phyloP scores from a whole-genome alignment of 2,113 vertebrate species.

The Pteruthius melanotis region DNA sequence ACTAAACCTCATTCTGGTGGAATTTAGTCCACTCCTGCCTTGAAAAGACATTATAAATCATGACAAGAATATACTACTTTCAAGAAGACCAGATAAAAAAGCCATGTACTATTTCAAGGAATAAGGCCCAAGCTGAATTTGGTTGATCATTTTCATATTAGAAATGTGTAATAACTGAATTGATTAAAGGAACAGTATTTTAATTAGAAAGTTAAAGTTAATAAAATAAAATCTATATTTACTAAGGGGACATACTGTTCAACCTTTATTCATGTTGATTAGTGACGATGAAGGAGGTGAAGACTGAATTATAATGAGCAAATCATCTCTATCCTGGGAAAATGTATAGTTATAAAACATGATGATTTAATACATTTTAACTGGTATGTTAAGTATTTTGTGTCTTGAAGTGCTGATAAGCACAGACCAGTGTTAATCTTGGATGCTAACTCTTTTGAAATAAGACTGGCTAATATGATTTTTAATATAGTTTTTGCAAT shows the following conservation, averaged over 20 bases:
- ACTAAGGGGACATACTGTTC: neutral
- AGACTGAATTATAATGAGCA: neutral
- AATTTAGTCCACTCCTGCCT: neutral
- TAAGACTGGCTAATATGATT: neutral
- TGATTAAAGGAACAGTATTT: neutral
- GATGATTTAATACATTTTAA: neutral
- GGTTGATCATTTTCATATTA: neutral
- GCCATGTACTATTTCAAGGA: neutral
- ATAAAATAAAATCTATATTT: neutral
- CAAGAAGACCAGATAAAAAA: neutral
- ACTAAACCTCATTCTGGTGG: neutral
- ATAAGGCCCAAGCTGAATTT: neutral
- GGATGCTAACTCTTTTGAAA: neutral
- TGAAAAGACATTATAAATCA: constrained; percentile 13
- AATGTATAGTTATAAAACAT: neutral
- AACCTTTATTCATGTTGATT: neutral
- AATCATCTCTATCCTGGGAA: neutral
- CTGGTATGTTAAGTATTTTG: neutral
- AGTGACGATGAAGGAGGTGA: neutral
- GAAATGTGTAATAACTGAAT: neutral
- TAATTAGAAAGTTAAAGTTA: neutral
- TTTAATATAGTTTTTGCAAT: neutral
- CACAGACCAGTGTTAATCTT: neutral
- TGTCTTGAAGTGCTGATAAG: neutral
- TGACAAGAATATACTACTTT: neutral